Evolutionary conservation across 2,113 vertebrate species (phyloP).

Genomic region (Boulengeromyrus knoepffleri): DNA sequence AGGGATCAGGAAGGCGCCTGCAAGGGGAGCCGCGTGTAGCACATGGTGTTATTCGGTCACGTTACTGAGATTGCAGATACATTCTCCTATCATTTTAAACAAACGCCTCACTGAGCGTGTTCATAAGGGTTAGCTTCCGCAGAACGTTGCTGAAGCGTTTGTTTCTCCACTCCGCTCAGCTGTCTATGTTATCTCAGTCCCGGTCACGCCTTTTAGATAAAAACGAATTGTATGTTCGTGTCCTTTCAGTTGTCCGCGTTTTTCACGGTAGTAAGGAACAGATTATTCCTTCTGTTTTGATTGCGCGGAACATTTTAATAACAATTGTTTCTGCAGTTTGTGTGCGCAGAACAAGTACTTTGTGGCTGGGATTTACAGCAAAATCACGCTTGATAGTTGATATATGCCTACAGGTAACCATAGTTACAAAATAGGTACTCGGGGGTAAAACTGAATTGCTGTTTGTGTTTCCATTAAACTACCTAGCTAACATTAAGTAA

Average conservation of each 20-base stretch:
- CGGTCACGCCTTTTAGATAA: background rate
- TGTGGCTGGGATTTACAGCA: background rate
- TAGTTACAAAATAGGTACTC: background rate
- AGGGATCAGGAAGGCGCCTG: conserved; percentile 74
- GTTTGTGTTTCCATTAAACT: background rate
- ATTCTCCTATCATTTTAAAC: background rate
- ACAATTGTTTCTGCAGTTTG: background rate
- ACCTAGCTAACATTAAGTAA: background rate
- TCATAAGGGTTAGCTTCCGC: background rate
- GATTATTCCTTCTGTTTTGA: background rate
- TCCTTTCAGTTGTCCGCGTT: background rate
- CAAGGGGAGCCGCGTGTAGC: background rate
- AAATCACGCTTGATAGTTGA: background rate
- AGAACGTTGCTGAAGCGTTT: background rate
- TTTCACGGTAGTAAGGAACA: conserved; percentile 13
- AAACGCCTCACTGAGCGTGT: background rate
- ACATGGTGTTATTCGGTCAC: background rate
- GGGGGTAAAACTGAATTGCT: background rate
- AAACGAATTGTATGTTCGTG: background rate
- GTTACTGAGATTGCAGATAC: background rate
- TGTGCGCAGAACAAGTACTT: background rate
- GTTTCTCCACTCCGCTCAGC: background rate
- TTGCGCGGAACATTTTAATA: background rate
- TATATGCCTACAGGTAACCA: background rate
- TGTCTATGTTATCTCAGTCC: background rate